These are phyloP conservation scores for Oscheius sp. DNA, from an alignment of 1,140 invertebrate genomes.

Conservation along the genomic window DNA sequence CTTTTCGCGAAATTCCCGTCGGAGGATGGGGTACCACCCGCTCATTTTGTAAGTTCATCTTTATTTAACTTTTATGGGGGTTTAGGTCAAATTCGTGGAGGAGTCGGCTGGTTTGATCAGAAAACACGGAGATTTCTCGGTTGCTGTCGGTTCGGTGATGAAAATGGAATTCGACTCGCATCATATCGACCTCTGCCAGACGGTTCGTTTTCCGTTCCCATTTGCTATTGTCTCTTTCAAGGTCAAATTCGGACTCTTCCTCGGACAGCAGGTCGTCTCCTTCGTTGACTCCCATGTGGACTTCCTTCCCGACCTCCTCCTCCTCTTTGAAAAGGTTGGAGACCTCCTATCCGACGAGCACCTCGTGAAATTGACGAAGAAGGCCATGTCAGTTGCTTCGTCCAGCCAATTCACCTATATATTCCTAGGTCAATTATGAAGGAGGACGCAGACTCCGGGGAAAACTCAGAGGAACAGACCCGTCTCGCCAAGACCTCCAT, in stretches of 20 bases:
- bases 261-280: background rate
- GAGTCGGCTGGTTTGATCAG: background rate
- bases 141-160: background rate
- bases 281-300: background rate
- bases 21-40: background rate
- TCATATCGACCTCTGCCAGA: background rate
- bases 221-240: background rate
- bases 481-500: no score
- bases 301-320: background rate
- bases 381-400: background rate
- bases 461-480: no score
- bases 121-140: background rate
- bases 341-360: background rate
- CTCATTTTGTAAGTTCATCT: background rate
- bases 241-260: background rate
- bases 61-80: background rate
- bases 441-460: no score
- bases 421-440: background rate
- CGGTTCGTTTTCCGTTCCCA: no score
- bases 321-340: background rate
- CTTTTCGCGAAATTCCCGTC: background rate
- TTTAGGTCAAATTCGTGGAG: background rate
- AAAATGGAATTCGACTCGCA: background rate
- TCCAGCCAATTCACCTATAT: no score
- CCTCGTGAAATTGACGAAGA: background rate